phyloP scores from a whole-genome alignment of 2,797 vertebrate genomes.

The Chromis chromis region DNA sequence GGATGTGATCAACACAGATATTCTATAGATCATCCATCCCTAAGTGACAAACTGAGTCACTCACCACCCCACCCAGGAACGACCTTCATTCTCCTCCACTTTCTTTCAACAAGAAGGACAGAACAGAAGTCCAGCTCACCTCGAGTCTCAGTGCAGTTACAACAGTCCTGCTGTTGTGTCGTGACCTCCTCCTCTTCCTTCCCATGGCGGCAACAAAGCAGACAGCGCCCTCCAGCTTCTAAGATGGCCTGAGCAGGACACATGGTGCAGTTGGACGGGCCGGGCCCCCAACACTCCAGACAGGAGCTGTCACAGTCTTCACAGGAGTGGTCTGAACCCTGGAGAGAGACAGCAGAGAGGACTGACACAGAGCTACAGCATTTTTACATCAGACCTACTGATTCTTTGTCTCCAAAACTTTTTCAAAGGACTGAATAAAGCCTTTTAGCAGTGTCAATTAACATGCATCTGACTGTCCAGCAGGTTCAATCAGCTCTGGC shows the following conservation, averaged over 20 bases:
- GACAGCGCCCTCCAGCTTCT: slow-evolving; percentile 87
- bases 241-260: slow-evolving; percentile 86
- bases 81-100: background rate
- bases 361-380: background rate
- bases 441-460: slow-evolving; percentile 37
- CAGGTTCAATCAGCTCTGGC: slow-evolving; percentile 47
- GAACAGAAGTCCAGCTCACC: slow-evolving; percentile 75
- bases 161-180: slow-evolving; percentile 84
- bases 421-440: slow-evolving; percentile 20
- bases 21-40: background rate
- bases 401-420: slow-evolving; percentile 4
- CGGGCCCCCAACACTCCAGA: slow-evolving; percentile 88
- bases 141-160: slow-evolving; percentile 89
- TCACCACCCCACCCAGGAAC: background rate
- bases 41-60: too few relatives aligned
- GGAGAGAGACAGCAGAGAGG: slow-evolving; percentile 21
- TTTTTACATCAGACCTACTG: background rate
- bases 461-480: slow-evolving; percentile 53
- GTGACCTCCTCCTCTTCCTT: slow-evolving; percentile 30
- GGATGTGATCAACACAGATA: background rate
- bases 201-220: slow-evolving; percentile 86
- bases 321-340: slow-evolving; percentile 84
- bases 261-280: slow-evolving; percentile 88
- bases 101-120: background rate
- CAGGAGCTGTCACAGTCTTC: slow-evolving; percentile 89